These are phyloP conservation scores for Himalopsyche anomala DNA, from an alignment of 2,888 invertebrate genomes.

Conservation along the genomic window DNA sequence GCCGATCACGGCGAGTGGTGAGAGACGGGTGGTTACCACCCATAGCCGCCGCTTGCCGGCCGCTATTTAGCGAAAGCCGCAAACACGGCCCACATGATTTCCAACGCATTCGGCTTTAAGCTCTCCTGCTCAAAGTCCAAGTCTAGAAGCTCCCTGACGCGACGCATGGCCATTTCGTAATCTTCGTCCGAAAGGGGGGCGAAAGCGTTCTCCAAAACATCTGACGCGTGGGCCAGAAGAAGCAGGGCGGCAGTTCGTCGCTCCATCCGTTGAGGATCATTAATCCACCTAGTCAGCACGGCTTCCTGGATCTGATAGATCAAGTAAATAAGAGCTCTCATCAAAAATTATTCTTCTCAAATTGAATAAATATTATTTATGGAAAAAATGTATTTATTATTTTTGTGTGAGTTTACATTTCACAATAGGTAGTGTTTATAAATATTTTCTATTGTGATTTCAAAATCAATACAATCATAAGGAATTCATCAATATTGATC, in stretches of 20 bases:
- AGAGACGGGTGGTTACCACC: slow-evolving; percentile 61
- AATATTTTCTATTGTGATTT: too few relatives aligned
- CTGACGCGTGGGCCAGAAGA: slow-evolving; percentile 97
- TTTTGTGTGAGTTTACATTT: too few relatives aligned
- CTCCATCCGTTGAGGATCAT: slow-evolving; percentile 98
- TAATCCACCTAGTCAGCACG: slow-evolving; percentile 96
- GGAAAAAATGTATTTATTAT: too few relatives aligned
- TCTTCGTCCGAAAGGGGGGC: slow-evolving; percentile 98
- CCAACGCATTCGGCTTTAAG: slow-evolving; percentile 92
- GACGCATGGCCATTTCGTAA: slow-evolving; percentile 98
- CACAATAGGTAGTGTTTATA: too few relatives aligned
- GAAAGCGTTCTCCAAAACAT: slow-evolving; percentile 99
- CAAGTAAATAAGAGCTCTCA: too few relatives aligned
- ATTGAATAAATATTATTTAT: too few relatives aligned
- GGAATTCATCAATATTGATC: slow-evolving; percentile 43
- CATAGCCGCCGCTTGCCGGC: slow-evolving; percentile 66
- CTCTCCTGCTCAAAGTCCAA: slow-evolving; percentile 98
- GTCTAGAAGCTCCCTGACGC: slow-evolving; percentile 96
- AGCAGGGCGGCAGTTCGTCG: slow-evolving; percentile 94
- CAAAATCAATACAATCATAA: slow-evolving; percentile 57
- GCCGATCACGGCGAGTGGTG: slow-evolving; percentile 5
- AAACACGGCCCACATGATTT: slow-evolving; percentile 99
- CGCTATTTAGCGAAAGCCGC: slow-evolving; percentile 97
- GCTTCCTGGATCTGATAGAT: slow-evolving; percentile 93
- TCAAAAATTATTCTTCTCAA: too few relatives aligned